Base-by-base conservation (phyloP, 2,888 invertebrate species). In the Ochropleura plecta region DNA sequence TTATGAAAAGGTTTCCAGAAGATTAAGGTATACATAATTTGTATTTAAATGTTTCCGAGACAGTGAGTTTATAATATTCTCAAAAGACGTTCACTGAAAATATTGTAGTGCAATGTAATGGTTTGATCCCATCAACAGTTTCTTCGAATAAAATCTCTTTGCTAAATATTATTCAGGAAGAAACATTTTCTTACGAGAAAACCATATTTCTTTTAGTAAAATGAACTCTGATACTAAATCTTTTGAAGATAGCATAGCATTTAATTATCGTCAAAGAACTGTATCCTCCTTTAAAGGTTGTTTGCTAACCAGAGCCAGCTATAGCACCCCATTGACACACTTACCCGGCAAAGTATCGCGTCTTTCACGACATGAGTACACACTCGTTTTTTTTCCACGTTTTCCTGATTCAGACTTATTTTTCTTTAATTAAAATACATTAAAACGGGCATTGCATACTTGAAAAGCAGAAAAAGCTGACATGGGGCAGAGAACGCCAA, bases 311-410 rank as follows among this genome's bases (percentile, higher is more conserved):
- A 67, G 51, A 63, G 51, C 55, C 42, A 42, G 18, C 57, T 55
- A 66, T n/a, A 48, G 48, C 44, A 70, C 70, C 70, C 71, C 83
- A 83, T 79, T 79, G 79, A 79, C 79, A 83, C 71, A 79, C 83
- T 83, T 79, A 67, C 59, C n/a, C 62, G n/a, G 55, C 49, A 78
- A 70, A 79, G 70, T 65, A 64, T 55, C 62, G 12, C 59, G 68
- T 69, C 79, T 79, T 82, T 44, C 59, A 67, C 55, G 79, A 64
- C 59, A 70, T 7, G 30, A 79, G 70, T 62, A 78, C 83, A 78
- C 83, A 51, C 83, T 70, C 66, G 66, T 66, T 83, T 78, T 83
- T 79, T 62, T 70, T 70, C 70, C 42, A 20, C 55, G 40, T 66
- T 69, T 82, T 16, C 40, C 53, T 18, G 44, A 51, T 55, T 63